Evolutionary conservation across 2,113 vertebrate species (phyloP), one percentile per base, ranked within the genome.

Genomic region (Pleuronectes platessa): DNA sequence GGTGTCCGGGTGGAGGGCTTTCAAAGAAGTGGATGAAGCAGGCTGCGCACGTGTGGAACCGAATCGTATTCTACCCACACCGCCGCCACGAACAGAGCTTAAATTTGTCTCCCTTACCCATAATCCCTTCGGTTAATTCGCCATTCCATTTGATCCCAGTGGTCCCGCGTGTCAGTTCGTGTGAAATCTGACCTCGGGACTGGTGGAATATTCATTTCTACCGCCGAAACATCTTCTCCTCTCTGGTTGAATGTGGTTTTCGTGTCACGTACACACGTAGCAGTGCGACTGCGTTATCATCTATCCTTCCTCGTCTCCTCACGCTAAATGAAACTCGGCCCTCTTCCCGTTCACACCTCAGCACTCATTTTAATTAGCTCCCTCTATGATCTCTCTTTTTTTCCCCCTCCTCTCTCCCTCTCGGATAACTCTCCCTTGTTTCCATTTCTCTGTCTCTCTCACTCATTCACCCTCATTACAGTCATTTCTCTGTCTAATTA

Each of bases 291-390:
- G 14, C 10, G 9, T 18, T 74, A n/a, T 84, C 81, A 14, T 62
- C 76, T 26, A 7, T 68, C 51, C 79, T 59, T 12, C 58, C 49
- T 65, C 3, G 49, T 71, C 75, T 74, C 53, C 18, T 70, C 76
- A 31, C 20, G 2, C 67, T 67, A 68, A 82, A 88, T 84, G 73
- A 76, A 90, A 89, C 82, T 71, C 23, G 26, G 72, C 75, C 73
- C 72, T 31, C 62, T 47, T 61, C 67, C 63, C 15, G 1, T 49
- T 91, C 89, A 90, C 84, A 88, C 83, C 82, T 89, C 84, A 79
- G 66, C 78, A 80, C 86, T 90, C 85, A 71, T 90, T 91, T 90
- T 88, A 92, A 92, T 92, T 88, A 91, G 78, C 80, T 67, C 47
- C 15, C 78, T 74, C 68, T 86, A 85, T 88, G 84, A 91, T 89